Conservation (phyloP, 1,140 invertebrate species). For the Aporrectodea caliginosa region DNA sequence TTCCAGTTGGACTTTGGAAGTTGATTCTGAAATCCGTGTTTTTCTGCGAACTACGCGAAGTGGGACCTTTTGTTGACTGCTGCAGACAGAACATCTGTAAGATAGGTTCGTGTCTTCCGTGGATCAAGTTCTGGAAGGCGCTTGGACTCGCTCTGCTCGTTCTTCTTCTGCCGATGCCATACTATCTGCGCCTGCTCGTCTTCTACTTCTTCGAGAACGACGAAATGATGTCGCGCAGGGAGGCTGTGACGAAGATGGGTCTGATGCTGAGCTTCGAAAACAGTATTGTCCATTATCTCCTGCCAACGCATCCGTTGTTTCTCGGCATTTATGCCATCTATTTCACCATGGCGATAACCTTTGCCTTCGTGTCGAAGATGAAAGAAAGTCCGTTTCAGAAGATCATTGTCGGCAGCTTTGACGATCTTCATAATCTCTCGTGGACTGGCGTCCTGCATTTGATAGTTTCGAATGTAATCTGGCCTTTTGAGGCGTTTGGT, state of each 20-base stretch:
- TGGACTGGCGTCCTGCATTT: constrained; percentile 30
- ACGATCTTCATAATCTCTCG: constrained; percentile 47
- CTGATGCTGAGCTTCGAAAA: constrained; percentile 39
- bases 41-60: constrained; percentile 23
- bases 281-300: constrained; percentile 48
- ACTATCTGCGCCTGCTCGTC: constrained; percentile 45
- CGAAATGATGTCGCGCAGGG: constrained; percentile 38
- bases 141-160: constrained; percentile 43
- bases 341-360: constrained; percentile 40
- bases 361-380: constrained; percentile 37
- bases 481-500: constrained; percentile 37
- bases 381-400: constrained; percentile 14
- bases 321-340: constrained; percentile 46
- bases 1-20: constrained; percentile 26
- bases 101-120: constrained; percentile 9
- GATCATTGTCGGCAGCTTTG: constrained; percentile 35
- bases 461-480: constrained; percentile 28
- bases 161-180: constrained; percentile 44
- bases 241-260: constrained; percentile 32
- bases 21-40: constrained; percentile 18
- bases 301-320: constrained; percentile 48
- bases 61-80: constrained; percentile 25
- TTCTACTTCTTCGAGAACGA: constrained; percentile 48
- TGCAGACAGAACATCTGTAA: constrained; percentile 28
- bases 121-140: constrained; percentile 23